Conservation (phyloP, 2,113 vertebrate genomes). For the Carassius carassius region DNA sequence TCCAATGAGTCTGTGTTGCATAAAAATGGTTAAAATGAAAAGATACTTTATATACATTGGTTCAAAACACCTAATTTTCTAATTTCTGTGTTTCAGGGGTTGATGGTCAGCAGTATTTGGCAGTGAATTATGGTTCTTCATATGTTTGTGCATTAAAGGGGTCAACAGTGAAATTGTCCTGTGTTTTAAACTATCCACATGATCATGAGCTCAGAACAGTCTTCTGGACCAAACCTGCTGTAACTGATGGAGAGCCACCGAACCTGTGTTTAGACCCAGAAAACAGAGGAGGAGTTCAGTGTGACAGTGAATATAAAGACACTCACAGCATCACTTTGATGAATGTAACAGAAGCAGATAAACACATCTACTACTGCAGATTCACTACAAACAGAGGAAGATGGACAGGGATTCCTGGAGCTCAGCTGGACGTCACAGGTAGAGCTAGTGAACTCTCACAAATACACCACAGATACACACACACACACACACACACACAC, state of each 20-base stretch:
- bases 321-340: background rate
- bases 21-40: no score
- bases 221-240: constrained; percentile 16
- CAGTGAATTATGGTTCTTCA: background rate
- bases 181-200: background rate
- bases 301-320: background rate
- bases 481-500: no score
- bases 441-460: background rate
- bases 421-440: constrained; percentile 17
- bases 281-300: constrained; percentile 11
- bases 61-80: no score
- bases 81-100: background rate
- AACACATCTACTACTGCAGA: constrained; percentile 32
- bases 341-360: constrained; percentile 22
- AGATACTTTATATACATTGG: no score
- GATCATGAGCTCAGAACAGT: background rate
- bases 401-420: background rate
- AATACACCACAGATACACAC: background rate
- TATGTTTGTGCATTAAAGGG: constrained; percentile 35
- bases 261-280: background rate
- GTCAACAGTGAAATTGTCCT: constrained; percentile 34
- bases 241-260: background rate
- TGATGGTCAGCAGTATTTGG: background rate
- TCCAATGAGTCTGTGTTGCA: no score
- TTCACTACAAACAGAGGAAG: background rate